Evolutionary conservation across 1,140 invertebrate genomes (phyloP), one percentile per base, ranked within the genome.

Genomic region (Hyles euphorbiae): DNA sequence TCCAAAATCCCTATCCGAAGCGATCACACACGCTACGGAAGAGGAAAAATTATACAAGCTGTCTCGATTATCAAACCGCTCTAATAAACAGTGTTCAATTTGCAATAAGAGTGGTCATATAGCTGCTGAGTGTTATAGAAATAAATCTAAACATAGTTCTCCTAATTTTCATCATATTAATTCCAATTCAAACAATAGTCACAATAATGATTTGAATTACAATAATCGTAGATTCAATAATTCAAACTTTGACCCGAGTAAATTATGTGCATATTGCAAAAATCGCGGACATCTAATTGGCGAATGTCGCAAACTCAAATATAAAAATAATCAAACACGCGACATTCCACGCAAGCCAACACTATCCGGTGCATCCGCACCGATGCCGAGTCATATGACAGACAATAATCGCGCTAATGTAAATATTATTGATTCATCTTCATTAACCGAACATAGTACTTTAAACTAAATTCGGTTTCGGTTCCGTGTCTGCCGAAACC

Each of bases 291-390:
- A 68, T 34, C n/a, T 22, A 10, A 67, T 69, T 11, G 46, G 22
- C 8, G 46, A 66, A 11, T 69, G 67, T 53, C 67, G 63, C 43
- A 67, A 67, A 47, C 62, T 50, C 22, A 34, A 65, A 59, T 65
- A 55, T 53, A 71, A 71, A 50, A 50, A 50, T 22, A 22, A 10
- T 50, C 34, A 3, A 50, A 12, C 22, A 22, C 22, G 22, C 22
- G 22, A 22, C 22, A 22, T 22, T 22, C 22, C 22, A 22, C 22
- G 22, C 7, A 50, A 32, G 7, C 34, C 0, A 5, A 8, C 11
- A 22, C 34, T 22, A 22, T 10, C 5, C 11, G 10, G 5, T 50
- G 8, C 48, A 32, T 33, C 5, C 34, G 48, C 22, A 50, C 11
- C 12, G 9, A 50, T 7, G 22, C 22, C 22, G 22, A 22, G 22